Evolutionary conservation across 2,113 vertebrate species (phyloP).

Genomic region (Myocastor coypus): DNA sequence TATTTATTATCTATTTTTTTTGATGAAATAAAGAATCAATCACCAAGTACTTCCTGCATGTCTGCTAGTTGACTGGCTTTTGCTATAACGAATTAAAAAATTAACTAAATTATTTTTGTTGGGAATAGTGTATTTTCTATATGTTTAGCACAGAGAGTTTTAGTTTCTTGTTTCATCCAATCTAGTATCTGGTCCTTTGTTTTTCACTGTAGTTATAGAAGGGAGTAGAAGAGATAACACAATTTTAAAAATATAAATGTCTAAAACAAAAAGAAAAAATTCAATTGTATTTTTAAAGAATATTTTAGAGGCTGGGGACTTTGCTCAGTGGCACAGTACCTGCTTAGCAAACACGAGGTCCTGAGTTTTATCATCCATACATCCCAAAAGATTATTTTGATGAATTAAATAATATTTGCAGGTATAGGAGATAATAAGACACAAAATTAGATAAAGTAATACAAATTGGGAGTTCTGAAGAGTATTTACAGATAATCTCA

Average conservation of each 20-base stretch:
- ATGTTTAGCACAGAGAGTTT: not conserved
- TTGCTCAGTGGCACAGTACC: no score
- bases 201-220: not conserved
- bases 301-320: not conserved
- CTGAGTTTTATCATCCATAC: no score
- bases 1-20: not conserved
- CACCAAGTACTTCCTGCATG: not conserved
- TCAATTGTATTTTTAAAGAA: constrained; percentile 1
- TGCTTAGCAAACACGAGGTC: no score
- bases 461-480: not conserved
- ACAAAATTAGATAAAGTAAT: not conserved
- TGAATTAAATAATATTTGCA: not conserved
- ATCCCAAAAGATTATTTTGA: not conserved
- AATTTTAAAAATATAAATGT: not conserved
- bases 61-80: not conserved
- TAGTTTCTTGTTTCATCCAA: not conserved
- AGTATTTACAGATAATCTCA: not conserved
- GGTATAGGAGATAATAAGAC: not conserved
- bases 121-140: not conserved
- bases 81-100: not conserved
- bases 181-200: not conserved
- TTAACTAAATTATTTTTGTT: not conserved
- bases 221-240: not conserved
- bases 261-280: constrained; percentile 21
- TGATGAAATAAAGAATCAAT: not conserved